Percentiles rank a stretch among this genome's conserved stretches.
Evolutionary conservation across 2,113 vertebrate genomes (phyloP).

Genomic region (Eclectus roratus): DNA sequence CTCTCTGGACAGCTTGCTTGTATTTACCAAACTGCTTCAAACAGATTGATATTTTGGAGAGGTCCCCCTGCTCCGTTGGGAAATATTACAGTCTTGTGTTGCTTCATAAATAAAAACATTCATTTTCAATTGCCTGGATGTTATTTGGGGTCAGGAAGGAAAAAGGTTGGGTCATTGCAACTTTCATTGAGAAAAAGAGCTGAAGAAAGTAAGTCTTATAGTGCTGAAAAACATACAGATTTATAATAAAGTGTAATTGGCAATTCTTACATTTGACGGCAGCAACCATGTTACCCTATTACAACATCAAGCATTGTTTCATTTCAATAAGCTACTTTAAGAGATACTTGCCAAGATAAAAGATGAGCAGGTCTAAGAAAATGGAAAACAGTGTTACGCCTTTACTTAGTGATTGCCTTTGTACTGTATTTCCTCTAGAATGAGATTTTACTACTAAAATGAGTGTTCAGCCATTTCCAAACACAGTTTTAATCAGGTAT

Average conservation of each 20-base stretch:
- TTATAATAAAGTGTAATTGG: neutral
- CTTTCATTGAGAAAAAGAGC: neutral
- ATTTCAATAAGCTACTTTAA: neutral
- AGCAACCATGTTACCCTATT: neutral
- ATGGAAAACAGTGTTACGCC: neutral
- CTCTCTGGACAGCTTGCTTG: neutral
- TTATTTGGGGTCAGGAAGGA: neutral
- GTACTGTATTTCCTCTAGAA: neutral
- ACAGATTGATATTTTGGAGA: neutral
- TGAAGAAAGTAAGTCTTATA: neutral
- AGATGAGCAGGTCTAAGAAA: neutral
- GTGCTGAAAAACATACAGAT: neutral
- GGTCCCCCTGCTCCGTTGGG: fast-evolving
- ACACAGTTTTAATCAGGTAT: neutral
- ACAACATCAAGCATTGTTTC: neutral
- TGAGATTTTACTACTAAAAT: neutral
- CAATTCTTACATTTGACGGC: neutral
- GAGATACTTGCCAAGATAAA: neutral
- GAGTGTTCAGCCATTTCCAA: neutral
- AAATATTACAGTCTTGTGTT: neutral
- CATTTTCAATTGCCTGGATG: neutral
- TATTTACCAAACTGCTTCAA: neutral
- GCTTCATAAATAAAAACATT: neutral
- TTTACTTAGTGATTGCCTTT: neutral
- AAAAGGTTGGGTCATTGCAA: neutral